Base-by-base conservation (phyloP, 1,140 invertebrate genomes). In the Whitmania pigra region DNA sequence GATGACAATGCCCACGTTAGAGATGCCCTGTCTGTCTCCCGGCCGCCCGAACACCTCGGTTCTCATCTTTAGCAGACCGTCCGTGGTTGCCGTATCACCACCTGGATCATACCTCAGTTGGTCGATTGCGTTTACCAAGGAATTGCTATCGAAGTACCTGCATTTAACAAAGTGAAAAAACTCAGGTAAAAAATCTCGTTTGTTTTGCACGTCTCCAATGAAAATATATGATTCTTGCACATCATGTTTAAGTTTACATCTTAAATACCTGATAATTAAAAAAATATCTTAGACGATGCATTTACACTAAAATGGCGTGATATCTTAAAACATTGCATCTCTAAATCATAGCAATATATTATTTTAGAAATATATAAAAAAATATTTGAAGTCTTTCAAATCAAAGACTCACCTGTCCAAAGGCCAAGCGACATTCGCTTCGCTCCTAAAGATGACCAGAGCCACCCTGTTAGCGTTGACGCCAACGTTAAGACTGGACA, bases 21-120 rank as follows among this genome's bases (percentile, higher is more conserved):
- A 6, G 17, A 67, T 71, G 22, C 72, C 71, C 25, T 71, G 67
- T 13, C 74, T 57, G 25, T 74, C 71, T 11, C 71, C 71, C 25
- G 43, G 17, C 27, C 6, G 27, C 2, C n/a, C n/a, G 54, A 71
- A 71, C 27, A 71, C 53, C 55, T 71, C 22, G 27, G 49, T 71
- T n/a, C 71, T 57, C 71, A 71, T 71, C 54, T 13, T 20, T 17
- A 22, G 40, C 25, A 71, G 53, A 36, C 71, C 71, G 20, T 27
- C 54, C 20, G 53, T 31, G 18, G 71, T 71, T 2, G 29, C 53
- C 20, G 71, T 71, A 20, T 55, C 57, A 9, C 71, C 71, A n/a
- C 71, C 71, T 4, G 36, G 43, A 17, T 54, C n/a, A 49, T 70
- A 70, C 2, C 36, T 43, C 18, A 70, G 15, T n/a, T 54, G 40